Conservation (phyloP, 2,113 vertebrate genomes). For the Maccullochella peelii region DNA sequence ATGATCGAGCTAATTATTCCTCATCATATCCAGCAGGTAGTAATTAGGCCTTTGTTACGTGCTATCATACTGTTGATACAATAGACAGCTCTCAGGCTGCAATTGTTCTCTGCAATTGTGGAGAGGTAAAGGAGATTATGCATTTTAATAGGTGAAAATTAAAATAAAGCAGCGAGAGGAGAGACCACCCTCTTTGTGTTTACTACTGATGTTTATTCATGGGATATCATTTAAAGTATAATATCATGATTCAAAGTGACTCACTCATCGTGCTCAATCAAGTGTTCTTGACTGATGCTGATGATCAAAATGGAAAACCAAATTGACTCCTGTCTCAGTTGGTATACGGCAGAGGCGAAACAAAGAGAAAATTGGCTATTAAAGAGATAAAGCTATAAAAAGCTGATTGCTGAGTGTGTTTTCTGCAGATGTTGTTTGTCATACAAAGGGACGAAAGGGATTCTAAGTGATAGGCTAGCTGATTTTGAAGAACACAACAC, state of each 20-base stretch:
- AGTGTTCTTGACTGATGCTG: slow-evolving; percentile 72
- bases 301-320: slow-evolving; percentile 67
- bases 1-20: slow-evolving; percentile 80
- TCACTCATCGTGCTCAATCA: slow-evolving; percentile 60
- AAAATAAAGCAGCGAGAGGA: slow-evolving; percentile 49
- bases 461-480: slow-evolving; percentile 51
- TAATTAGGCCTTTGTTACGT: slow-evolving; percentile 84
- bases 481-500: slow-evolving; percentile 64
- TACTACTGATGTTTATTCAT: slow-evolving; percentile 72
- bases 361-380: slow-evolving; percentile 66
- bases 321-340: slow-evolving; percentile 57
- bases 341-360: slow-evolving; percentile 54
- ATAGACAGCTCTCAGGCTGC: slow-evolving; percentile 78
- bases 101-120: slow-evolving; percentile 73
- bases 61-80: slow-evolving; percentile 82
- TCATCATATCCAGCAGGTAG: slow-evolving; percentile 85
- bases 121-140: slow-evolving; percentile 74
- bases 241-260: slow-evolving; percentile 69
- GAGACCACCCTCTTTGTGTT: slow-evolving; percentile 58
- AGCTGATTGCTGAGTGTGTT: slow-evolving; percentile 74
- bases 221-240: slow-evolving; percentile 35
- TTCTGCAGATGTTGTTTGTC: slow-evolving; percentile 63
- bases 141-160: slow-evolving; percentile 79
- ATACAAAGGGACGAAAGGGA: slow-evolving; percentile 51
- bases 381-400: slow-evolving; percentile 60